Evolutionary conservation across 2,113 vertebrate genomes (phyloP).

Genomic region (Macrotis lagotis): DNA sequence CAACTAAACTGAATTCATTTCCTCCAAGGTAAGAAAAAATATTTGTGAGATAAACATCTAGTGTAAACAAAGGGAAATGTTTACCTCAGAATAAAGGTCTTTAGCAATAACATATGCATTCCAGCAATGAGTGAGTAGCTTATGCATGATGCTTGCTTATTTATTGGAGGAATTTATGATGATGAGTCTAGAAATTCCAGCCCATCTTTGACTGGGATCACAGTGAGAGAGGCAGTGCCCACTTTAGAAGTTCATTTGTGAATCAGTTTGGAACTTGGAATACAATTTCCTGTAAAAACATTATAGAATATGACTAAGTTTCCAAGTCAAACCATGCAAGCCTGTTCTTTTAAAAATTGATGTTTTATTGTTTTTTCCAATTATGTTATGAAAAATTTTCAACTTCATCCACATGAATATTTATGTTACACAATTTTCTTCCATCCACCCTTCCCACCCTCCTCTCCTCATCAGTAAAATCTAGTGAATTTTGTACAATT

Average conservation of each 20-base stretch:
- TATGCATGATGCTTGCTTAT: background rate
- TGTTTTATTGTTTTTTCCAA: too few species aligned
- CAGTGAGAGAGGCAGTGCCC: background rate
- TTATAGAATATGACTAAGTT: background rate
- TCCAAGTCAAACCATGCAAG: background rate
- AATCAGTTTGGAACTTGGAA: background rate
- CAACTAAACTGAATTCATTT: background rate
- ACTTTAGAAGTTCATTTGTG: constrained; percentile 1
- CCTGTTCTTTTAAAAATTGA: too few species aligned
- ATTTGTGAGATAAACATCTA: background rate
- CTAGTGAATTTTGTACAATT: too few species aligned
- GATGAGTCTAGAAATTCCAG: background rate
- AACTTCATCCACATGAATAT: too few species aligned
- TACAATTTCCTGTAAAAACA: background rate
- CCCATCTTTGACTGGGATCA: background rate
- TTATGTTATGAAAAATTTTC: too few species aligned
- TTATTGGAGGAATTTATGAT: constrained; percentile 20
- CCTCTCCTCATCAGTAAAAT: too few species aligned
- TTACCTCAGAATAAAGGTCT: background rate
- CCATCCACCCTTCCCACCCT: too few species aligned
- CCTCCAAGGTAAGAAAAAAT: background rate
- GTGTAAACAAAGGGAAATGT: background rate
- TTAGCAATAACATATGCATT: background rate
- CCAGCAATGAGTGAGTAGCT: background rate
- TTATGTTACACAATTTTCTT: too few species aligned